phyloP scores from a whole-genome alignment of 2,797 vertebrate genomes.

The Protonibea diacanthus region DNA sequence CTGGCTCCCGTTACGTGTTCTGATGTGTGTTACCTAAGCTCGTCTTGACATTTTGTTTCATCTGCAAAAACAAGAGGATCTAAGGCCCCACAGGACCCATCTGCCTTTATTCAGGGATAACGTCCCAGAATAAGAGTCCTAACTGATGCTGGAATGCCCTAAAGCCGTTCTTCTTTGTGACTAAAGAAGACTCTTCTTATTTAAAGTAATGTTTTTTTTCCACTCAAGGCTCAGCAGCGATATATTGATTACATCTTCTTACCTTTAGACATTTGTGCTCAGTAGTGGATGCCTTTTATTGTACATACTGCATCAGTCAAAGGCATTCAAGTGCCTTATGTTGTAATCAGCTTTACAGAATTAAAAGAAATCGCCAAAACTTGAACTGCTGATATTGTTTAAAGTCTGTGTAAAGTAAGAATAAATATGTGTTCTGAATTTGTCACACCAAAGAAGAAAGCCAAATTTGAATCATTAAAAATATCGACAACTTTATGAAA shows the following conservation, averaged over 20 bases:
- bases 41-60: slow-evolving; percentile 29
- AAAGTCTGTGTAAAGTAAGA: not conserved
- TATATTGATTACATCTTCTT: not conserved
- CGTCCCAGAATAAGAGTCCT: not conserved
- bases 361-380: not conserved
- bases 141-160: slow-evolving; percentile 28
- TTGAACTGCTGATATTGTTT: not conserved
- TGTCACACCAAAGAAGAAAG: too few relatives aligned
- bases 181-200: slow-evolving; percentile 15
- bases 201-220: slow-evolving; percentile 4
- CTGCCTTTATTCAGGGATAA: slow-evolving; percentile 17
- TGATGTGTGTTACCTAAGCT: slow-evolving; percentile 15
- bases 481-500: too few relatives aligned
- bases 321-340: not conserved
- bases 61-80: slow-evolving; percentile 18
- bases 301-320: not conserved
- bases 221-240: slow-evolving; percentile 2
- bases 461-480: too few relatives aligned
- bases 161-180: not conserved
- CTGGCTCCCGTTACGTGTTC: slow-evolving; percentile 1
- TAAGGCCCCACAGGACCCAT: not conserved
- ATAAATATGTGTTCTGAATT: too few relatives aligned
- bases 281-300: not conserved
- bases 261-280: not conserved
- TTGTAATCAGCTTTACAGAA: not conserved